Percentiles rank a stretch among this genome's conserved stretches.
Evolutionary conservation across 2,888 invertebrate genomes (phyloP).

Genomic region (Ephialtes manifestator): DNA sequence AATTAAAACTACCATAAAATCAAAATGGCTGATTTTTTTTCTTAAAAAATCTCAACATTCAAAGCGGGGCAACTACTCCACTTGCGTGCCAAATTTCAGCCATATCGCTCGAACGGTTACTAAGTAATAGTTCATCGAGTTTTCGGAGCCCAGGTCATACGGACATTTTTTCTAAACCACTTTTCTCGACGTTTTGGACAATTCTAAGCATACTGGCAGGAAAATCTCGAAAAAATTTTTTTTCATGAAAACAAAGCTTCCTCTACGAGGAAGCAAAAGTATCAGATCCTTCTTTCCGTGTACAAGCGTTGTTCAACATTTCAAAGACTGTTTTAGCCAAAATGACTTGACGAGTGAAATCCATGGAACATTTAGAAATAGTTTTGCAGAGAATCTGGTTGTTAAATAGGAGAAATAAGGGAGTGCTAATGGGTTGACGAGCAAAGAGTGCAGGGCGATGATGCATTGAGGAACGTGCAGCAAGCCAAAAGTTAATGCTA

Average conservation of each 20-base stretch:
- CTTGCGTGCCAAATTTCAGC: no score
- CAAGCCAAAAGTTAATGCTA: slow-evolving; percentile 54
- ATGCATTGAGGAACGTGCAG: slow-evolving; percentile 24
- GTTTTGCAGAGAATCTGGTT: neutral
- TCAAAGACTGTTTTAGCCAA: neutral
- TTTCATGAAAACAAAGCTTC: neutral
- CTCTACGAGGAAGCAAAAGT: neutral
- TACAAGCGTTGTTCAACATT: neutral
- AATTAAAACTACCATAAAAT: no score
- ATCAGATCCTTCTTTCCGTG: neutral
- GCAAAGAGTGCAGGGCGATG: slow-evolving; percentile 21
- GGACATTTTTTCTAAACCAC: no score
- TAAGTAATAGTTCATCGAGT: no score
- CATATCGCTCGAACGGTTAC: no score
- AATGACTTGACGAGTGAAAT: neutral
- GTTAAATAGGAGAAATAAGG: slow-evolving; percentile 22
- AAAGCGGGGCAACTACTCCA: no score
- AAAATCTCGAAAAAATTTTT: no score
- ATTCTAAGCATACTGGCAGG: no score
- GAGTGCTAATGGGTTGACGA: slow-evolving; percentile 44
- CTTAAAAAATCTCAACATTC: no score
- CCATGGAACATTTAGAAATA: slow-evolving; percentile 12
- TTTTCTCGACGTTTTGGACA: no score
- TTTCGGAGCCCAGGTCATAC: no score
- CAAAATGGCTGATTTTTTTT: no score